phyloP scores from a whole-genome alignment of 2,113 vertebrate genomes.

The Phylloscopus whistleri region DNA sequence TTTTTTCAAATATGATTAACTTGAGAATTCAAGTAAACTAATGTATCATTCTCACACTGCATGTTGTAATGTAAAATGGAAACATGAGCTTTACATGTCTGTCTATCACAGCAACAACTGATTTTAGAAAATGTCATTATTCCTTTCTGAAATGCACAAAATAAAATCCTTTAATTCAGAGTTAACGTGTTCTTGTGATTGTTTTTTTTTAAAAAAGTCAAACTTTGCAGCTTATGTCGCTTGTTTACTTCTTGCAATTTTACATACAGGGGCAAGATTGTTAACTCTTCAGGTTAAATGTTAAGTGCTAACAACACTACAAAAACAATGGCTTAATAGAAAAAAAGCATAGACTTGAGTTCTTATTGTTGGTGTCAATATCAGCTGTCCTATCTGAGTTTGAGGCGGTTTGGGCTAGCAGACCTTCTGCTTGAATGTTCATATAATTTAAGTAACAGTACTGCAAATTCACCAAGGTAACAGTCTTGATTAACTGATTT shows the following conservation, averaged over 20 bases:
- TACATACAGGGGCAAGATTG: accelerated
- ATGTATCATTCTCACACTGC: slow-evolving; percentile 21
- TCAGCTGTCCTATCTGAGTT: not conserved
- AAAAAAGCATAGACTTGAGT: not conserved
- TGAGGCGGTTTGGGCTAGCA: not conserved
- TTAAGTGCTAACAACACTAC: not conserved
- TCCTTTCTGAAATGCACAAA: slow-evolving; percentile 66
- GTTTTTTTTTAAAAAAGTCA: not conserved
- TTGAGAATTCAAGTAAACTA: slow-evolving; percentile 3
- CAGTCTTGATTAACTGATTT: too few relatives aligned
- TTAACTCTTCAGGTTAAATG: not conserved
- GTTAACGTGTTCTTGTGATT: not conserved
- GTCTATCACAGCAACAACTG: slow-evolving; percentile 33
- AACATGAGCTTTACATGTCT: slow-evolving; percentile 32
- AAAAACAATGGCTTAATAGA: not conserved
- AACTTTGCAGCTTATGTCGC: not conserved
- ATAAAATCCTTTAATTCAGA: slow-evolving; percentile 63
- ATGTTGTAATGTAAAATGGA: slow-evolving; percentile 37
- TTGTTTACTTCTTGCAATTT: not conserved
- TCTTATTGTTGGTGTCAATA: not conserved
- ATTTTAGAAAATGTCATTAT: slow-evolving; percentile 43
- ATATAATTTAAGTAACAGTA: not conserved
- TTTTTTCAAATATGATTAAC: not conserved
- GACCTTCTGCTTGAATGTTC: not conserved
- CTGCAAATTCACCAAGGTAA: not conserved